These are phyloP conservation scores for Osmerus mordax DNA, from an alignment of 2,113 vertebrate species.

Conservation along the genomic window DNA sequence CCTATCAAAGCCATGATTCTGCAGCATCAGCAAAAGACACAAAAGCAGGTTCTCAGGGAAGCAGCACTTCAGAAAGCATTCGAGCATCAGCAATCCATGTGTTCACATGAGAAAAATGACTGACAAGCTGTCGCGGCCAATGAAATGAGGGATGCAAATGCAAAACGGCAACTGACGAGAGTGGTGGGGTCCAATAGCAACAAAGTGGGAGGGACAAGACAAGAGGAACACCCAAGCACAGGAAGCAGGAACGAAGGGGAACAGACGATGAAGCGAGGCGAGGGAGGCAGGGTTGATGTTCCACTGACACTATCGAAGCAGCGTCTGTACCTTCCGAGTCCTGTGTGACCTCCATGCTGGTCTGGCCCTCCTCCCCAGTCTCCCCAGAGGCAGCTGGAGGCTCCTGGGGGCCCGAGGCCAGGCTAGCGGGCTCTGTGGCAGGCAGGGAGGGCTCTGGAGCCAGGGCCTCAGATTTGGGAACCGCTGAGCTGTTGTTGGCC, in stretches of 20 bases:
- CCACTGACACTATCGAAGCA: background rate
- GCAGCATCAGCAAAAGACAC: too few relatives aligned
- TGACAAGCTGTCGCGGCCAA: constrained; percentile 26
- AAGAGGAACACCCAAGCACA: background rate
- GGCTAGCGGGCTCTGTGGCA: constrained; percentile 17
- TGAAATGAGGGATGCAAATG: constrained; percentile 25
- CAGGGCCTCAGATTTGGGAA: constrained; percentile 58
- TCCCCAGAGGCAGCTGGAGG: constrained; percentile 10
- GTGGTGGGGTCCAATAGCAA: background rate
- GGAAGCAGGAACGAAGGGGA: background rate
- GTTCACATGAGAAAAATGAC: constrained; percentile 11
- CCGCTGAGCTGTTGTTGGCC: constrained; percentile 75
- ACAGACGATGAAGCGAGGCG: background rate
- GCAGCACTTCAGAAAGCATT: too few relatives aligned
- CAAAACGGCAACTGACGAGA: constrained; percentile 18
- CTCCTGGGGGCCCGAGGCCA: constrained; percentile 14
- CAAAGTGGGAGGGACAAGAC: background rate
- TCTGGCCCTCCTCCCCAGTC: constrained; percentile 33
- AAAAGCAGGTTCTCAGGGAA: too few relatives aligned
- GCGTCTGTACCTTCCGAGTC: constrained; percentile 51
- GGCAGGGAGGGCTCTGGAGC: constrained; percentile 34
- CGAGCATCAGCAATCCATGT: background rate
- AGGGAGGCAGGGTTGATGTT: background rate
- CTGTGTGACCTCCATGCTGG: constrained; percentile 39
- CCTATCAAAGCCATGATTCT: too few relatives aligned